phyloP scores from a whole-genome alignment of 2,113 vertebrate species.

The Neofelis nebulosa region DNA sequence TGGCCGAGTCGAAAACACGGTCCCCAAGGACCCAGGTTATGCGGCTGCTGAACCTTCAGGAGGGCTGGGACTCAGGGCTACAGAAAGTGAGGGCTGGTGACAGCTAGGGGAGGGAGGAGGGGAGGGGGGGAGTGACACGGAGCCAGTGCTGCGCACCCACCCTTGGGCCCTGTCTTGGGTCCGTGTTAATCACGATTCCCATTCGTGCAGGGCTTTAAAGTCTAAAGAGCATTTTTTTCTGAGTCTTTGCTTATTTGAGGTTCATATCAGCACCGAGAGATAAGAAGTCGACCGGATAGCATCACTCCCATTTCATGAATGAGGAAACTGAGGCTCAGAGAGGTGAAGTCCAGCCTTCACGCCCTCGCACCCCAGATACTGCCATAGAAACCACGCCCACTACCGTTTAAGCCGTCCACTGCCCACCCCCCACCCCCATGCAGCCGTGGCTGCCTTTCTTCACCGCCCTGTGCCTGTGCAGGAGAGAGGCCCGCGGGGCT shows the following conservation, averaged over 20 bases:
- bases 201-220: rapidly evolving
- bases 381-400: not conserved
- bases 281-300: rapidly evolving
- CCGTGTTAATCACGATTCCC: rapidly evolving
- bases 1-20: not conserved
- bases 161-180: rapidly evolving
- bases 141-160: rapidly evolving
- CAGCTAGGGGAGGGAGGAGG: not conserved
- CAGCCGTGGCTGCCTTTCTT: rapidly evolving
- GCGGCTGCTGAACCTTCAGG: rapidly evolving
- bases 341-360: not conserved
- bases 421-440: rapidly evolving
- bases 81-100: not conserved
- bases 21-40: not conserved
- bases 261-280: not conserved
- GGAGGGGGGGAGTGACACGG: not conserved
- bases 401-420: not conserved
- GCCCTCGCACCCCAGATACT: not conserved
- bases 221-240: too few relatives aligned
- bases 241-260: not conserved
- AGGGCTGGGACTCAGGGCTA: not conserved
- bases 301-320: not conserved
- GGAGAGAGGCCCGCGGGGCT: not conserved
- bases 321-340: not conserved
- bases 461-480: rapidly evolving